Base-by-base conservation (phyloP, 2,888 invertebrate genomes). In the Linhomoeus sp. region DNA sequence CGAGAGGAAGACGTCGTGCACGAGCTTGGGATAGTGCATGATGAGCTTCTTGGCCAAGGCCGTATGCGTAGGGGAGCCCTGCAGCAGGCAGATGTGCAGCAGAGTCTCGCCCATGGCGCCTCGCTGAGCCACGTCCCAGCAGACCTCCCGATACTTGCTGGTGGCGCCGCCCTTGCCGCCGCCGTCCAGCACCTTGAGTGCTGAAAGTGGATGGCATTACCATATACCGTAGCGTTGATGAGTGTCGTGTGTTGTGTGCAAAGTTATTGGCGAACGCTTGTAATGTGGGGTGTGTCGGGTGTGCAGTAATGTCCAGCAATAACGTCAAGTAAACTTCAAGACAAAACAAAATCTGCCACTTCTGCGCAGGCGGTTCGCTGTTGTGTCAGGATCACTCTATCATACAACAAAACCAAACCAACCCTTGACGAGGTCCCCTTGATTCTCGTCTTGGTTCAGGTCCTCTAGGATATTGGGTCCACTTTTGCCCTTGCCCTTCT, bases 41-140 rank as follows among this genome's bases (percentile, higher is more conserved):
- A 94, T 70, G 25, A 97, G 72, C 48, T 90, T 72, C 67, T 90
- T 92, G 0, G 88, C 90, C 46, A 97, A 73, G 64, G 90, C 90
- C 1, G 84, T 84, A 63, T 90, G 82, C 41, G 88, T 71, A 0
- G 86, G 80, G 0, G 87, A 82, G 0, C 5, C 22, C 60, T 85
- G 83, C 26, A 94, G 71, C 47, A 94, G 72, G 63, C 94, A 94
- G 29, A 92, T 71, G 67, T 92, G 94, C 17, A 97, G 71, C 51
- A 87, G 80, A 0, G 85, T 84, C 70, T 97, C 94, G 0, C 94
- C 92, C 1, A 94, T 90, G 2, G 88, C 86, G 0, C 94, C 94
- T 25, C 87, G 75, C 64, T 87, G 79, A 71, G 81, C 78, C 71
- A 81, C 78, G 63, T 81, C 80, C 90, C 90, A 92, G 64, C 88